Evolutionary conservation across 2,113 vertebrate species (phyloP), one percentile per base, ranked within the genome.

Genomic region (Hemicordylus capensis): DNA sequence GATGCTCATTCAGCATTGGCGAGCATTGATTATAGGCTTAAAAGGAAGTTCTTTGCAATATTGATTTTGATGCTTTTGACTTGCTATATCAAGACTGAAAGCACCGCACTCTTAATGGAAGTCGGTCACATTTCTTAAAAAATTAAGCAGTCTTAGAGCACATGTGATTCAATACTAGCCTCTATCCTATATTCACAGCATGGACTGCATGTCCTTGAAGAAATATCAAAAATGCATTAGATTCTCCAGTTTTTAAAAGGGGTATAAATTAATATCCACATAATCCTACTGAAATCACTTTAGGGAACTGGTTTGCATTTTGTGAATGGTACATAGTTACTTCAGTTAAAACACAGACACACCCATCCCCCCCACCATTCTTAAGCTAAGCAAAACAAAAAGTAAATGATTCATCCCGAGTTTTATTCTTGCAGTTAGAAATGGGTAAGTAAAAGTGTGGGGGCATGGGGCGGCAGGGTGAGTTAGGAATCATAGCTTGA

Each of bases 11-110:
- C 88, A 92, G 78, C 90, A 94, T 95, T 91, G 94, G 90, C 74
- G 92, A 94, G 48, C 85, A 95, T 95, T 91, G 95, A 95, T 94
- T 95, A 96, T 94, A 94, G 88, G 80, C 85, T 92, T 95, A 93
- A 95, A 96, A 93, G 86, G 87, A 93, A 94, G 86, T 88, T 91
- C 77, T 91, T 92, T 89, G 77, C 83, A 85, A 39, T 90, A 96
- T 92, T 89, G 92, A 95, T 90, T 90, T 90, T 58, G 83, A 79
- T 87, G 54, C 1, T 77, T 92, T 91, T 90, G 85, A 76, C 84
- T 91, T 89, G 74, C 54, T 88, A 19, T 51, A 63, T 37, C 76
- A 90, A 89, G 85, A 93, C 51, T 85, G 72, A 91, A 92, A 93
- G 83, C 51, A 89, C 48, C 28, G 48, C 69, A 75, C 72, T 73